Evolutionary conservation across 2,113 vertebrate genomes (phyloP).

Genomic region (Ivindomyrus marchei): DNA sequence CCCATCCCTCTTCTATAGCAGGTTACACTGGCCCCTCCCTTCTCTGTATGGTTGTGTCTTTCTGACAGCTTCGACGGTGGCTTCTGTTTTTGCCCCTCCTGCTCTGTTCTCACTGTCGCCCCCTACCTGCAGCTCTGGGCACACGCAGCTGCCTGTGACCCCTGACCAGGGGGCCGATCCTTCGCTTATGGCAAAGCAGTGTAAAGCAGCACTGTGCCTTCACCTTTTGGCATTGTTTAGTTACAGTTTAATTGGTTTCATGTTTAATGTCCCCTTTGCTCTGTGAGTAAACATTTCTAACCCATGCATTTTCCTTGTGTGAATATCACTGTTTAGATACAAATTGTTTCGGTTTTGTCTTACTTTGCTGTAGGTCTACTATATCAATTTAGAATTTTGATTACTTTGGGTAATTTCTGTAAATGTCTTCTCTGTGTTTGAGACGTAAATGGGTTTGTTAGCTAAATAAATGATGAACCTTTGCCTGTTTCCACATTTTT

Average conservation of each 20-base stretch:
- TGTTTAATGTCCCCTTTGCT: constrained; percentile 52
- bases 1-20: background rate
- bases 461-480: constrained; percentile 17
- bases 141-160: background rate
- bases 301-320: constrained; percentile 21
- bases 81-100: background rate
- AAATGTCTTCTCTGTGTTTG: constrained; percentile 11
- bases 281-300: constrained; percentile 63
- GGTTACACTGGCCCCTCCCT: background rate
- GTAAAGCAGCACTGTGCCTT: background rate
- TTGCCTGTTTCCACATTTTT: constrained; percentile 6
- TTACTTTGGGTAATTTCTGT: constrained; percentile 7
- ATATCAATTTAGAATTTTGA: background rate
- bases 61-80: background rate
- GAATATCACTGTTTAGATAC: constrained; percentile 32
- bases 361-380: background rate
- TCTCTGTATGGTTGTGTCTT: background rate
- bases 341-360: background rate
- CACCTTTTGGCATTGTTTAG: constrained; percentile 45
- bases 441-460: constrained; percentile 7
- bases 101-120: background rate
- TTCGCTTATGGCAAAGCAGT: background rate
- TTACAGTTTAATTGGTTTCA: constrained; percentile 50
- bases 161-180: background rate
- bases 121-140: background rate